Conservation (phyloP, 2,113 vertebrate species). For the Piaya cayana region DNA sequence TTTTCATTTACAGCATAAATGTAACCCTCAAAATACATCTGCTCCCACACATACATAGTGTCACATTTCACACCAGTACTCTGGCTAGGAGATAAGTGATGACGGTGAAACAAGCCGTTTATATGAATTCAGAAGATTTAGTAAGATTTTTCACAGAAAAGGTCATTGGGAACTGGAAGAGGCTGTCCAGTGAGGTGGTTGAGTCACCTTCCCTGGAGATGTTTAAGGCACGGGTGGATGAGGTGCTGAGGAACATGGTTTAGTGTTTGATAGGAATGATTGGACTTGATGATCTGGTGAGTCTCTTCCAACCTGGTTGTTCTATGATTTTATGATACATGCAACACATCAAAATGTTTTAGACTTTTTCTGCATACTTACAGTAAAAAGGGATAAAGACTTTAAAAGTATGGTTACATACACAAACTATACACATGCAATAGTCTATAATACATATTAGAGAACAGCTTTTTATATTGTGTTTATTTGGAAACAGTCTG, state of each 20-base stretch:
- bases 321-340: no score
- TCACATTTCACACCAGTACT: background rate
- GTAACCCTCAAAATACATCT: background rate
- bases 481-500: accelerated
- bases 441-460: accelerated
- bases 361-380: background rate
- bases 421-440: background rate
- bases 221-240: no score
- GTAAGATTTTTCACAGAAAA: no score
- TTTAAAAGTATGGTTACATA: background rate
- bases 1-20: background rate
- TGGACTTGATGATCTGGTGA: no score
- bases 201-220: no score
- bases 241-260: no score
- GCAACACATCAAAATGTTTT: background rate
- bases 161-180: no score
- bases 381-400: background rate
- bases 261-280: no score
- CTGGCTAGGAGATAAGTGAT: background rate
- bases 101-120: background rate
- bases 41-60: background rate
- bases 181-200: no score
- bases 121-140: background rate
- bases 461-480: accelerated
- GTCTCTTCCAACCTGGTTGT: no score